A percentile compares a stretch with the other conserved stretches of the same genome.
These are phyloP conservation scores for Tichodroma muraria DNA, from an alignment of 2,113 vertebrate genomes.

Conservation along the genomic window DNA sequence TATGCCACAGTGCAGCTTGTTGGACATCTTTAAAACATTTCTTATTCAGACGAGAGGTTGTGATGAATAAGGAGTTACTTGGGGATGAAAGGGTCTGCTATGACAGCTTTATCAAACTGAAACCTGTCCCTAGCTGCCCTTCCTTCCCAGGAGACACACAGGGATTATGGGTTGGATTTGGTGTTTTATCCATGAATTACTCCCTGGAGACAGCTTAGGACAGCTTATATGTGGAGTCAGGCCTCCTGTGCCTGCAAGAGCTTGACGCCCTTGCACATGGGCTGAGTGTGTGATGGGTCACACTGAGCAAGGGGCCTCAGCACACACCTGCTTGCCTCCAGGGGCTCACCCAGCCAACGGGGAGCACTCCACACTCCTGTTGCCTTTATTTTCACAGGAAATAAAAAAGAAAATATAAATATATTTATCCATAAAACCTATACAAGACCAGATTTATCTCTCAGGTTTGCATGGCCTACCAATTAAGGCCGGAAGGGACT, in stretches of 20 bases:
- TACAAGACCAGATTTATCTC: not conserved
- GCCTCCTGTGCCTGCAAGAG: not conserved
- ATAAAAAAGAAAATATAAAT: not conserved
- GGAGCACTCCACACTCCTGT: not conserved
- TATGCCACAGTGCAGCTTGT: not conserved
- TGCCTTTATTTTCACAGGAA: not conserved
- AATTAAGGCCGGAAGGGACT: not conserved
- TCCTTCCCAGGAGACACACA: not conserved
- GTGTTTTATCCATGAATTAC: not conserved
- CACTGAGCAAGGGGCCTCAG: accelerated
- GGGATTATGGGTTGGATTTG: not conserved
- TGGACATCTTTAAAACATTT: not conserved
- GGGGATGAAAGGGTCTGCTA: not conserved
- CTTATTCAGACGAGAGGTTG: not conserved
- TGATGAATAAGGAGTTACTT: not conserved
- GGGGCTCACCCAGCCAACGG: not conserved
- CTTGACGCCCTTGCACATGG: accelerated
- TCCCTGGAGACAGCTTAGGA: not conserved
- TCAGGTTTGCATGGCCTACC: not conserved
- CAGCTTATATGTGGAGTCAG: not conserved
- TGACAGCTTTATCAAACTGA: not conserved
- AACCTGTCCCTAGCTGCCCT: not conserved
- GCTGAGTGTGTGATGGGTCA: not conserved
- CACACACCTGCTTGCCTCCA: not conserved
- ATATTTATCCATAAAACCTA: not conserved